phyloP scores from a whole-genome alignment of 37 sponge, comb jelly and placozoan genomes.

The Ephydatia muelleri region DNA sequence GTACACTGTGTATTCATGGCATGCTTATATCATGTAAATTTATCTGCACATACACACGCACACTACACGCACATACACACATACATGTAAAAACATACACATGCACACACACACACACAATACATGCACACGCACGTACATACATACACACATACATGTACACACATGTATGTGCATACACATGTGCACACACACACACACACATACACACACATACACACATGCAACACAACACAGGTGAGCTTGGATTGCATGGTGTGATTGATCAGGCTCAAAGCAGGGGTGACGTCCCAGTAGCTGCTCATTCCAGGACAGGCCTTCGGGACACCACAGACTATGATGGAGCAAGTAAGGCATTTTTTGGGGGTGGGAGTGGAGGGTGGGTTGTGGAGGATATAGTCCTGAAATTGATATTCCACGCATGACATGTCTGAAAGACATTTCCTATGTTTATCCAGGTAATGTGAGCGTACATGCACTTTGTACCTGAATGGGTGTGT shows the following conservation, averaged over 20 bases:
- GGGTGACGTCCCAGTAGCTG: slow-evolving; percentile 31
- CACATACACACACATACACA: background rate
- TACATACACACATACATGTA: slow-evolving; percentile 14
- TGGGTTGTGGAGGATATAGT: too few relatives aligned
- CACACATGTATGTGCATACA: background rate
- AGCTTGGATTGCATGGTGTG: slow-evolving; percentile 56
- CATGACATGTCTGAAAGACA: too few relatives aligned
- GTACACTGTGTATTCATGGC: too few relatives aligned
- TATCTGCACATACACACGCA: background rate
- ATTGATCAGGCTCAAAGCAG: slow-evolving; percentile 59
- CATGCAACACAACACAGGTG: slow-evolving; percentile 11
- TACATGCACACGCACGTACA: slow-evolving; percentile 8
- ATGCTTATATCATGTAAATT: background rate
- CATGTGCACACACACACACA: background rate
- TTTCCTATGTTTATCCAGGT: too few relatives aligned
- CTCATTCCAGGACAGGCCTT: slow-evolving; percentile 26
- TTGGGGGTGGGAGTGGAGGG: background rate
- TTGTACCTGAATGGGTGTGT: too few relatives aligned
- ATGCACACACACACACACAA: slow-evolving; percentile 22
- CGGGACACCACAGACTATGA: background rate
- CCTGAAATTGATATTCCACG: too few relatives aligned
- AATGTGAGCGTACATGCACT: too few relatives aligned
- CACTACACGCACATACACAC: background rate
- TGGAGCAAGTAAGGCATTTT: background rate
- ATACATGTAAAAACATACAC: slow-evolving; percentile 2